Evolutionary conservation across 37 sponge, comb jelly and placozoan species (phyloP).

Genomic region (Crambe crambe): DNA sequence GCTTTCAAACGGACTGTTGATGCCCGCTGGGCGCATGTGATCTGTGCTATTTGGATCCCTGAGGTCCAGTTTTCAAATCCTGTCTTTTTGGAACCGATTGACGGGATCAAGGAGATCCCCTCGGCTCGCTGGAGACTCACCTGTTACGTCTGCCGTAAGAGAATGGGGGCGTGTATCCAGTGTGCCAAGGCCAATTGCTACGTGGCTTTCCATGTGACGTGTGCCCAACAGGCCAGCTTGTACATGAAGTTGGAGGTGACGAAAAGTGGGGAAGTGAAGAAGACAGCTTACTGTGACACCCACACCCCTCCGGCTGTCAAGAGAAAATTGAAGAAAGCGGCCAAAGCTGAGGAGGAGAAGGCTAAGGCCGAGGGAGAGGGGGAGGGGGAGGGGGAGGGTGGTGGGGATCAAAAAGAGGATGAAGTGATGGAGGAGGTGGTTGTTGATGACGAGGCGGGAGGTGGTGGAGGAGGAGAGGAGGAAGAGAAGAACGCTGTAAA

Average conservation of each 20-base stretch:
- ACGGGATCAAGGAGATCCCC: constrained; percentile 93
- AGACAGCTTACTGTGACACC: constrained; percentile 88
- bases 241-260: constrained; percentile 89
- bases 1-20: constrained; percentile 98
- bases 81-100: constrained; percentile 98
- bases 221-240: constrained; percentile 96
- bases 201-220: constrained; percentile 97
- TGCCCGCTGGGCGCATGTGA: constrained; percentile 93
- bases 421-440: not conserved
- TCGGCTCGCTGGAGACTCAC: constrained; percentile 95
- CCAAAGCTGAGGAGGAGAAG: constrained; percentile 10
- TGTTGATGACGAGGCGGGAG: constrained; percentile 16
- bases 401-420: not conserved
- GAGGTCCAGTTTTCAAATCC: constrained; percentile 97
- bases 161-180: constrained; percentile 96
- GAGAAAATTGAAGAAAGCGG: constrained; percentile 35
- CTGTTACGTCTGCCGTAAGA: constrained; percentile 90
- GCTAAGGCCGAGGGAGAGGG: not conserved
- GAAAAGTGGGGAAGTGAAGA: constrained; percentile 69
- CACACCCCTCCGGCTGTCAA: constrained; percentile 81
- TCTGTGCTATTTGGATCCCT: constrained; percentile 99
- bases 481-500: not conserved
- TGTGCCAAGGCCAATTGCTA: constrained; percentile 97
- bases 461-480: not conserved
- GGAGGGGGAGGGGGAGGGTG: constrained; percentile 9